Percentiles rank a stretch among this genome's conserved stretches.
Evolutionary conservation across 2,888 invertebrate genomes (phyloP).

Genomic region (Drosophila mimetica): DNA sequence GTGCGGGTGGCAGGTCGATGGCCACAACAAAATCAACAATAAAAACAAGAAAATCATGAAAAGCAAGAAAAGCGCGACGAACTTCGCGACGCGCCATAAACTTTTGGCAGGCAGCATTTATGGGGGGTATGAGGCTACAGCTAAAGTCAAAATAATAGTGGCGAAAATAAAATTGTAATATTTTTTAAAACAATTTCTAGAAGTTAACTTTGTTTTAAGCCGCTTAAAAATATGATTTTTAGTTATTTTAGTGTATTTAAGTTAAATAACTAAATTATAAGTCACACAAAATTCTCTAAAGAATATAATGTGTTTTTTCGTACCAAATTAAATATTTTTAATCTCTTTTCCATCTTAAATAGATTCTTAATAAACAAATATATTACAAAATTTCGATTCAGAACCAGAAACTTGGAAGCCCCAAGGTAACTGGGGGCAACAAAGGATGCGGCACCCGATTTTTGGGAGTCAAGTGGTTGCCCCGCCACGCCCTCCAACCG

Average conservation of each 20-base stretch:
- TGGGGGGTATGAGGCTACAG: constrained; percentile 13
- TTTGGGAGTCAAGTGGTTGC: constrained; percentile 48
- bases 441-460: constrained; percentile 39
- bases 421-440: constrained; percentile 18
- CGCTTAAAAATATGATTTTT: too few relatives aligned
- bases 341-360: too few relatives aligned
- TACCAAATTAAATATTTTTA: too few relatives aligned
- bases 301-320: too few relatives aligned
- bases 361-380: too few relatives aligned
- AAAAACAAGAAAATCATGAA: constrained; percentile 33
- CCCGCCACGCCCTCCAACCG: constrained; percentile 28
- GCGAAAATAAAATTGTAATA: not conserved
- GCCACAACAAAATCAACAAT: constrained; percentile 38
- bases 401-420: not conserved
- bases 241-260: too few relatives aligned
- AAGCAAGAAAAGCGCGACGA: constrained; percentile 63
- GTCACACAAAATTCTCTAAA: too few relatives aligned
- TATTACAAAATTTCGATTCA: too few relatives aligned
- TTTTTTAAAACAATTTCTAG: not conserved
- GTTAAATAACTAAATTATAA: too few relatives aligned
- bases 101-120: constrained; percentile 64
- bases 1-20: constrained; percentile 46
- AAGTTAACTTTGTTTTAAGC: too few relatives aligned
- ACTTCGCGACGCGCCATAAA: constrained; percentile 70
- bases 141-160: not conserved